Base-by-base conservation (phyloP, 2,797 vertebrate species). In the Menidia menidia region DNA sequence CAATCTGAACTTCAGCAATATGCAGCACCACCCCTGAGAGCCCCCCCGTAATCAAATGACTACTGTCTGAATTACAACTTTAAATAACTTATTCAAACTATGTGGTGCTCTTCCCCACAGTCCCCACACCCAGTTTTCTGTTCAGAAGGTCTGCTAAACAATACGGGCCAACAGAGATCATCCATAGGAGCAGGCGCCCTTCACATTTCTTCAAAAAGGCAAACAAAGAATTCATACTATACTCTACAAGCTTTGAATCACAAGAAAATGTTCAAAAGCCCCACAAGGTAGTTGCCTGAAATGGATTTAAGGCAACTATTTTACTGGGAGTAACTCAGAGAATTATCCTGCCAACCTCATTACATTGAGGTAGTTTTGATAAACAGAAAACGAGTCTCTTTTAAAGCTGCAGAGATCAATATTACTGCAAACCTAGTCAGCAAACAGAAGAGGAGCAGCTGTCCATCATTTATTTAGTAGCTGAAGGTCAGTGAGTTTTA, bases 31-130 rank as follows among this genome's bases (percentile, higher is more conserved):
- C 48, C 58, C 73, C 15, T 57, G 15, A 53, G 76, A 67, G 56
- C 80, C 72, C 64, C 78, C 62, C 62, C 68, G 44, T 83, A 70
- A 71, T 70, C 68, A 81, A 86, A 73, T 71, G 85, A 81, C 70
- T 73, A 68, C 60, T 75, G 71, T 81, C 58, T 73, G 80, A 83
- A 84, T 84, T 65, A 82, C 55, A 47, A 50, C 53, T 77, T 78
- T 74, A 71, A 70, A 74, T 67, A 1, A 74, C 73, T 60, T 59
- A 72, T 70, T 76, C 48, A 68, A 63, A 64, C 57, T 42, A 60
- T 65, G 2, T 9, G 61, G 71, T 5, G 53, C 12, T 53, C 56
- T 71, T 71, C 68, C 53, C 48, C 16, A 48, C 11, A 58, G 68
- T 73, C 68, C 53, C 48, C 16, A 45, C 8, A 58, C 73, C 41